Conservation (phyloP, 2,113 vertebrate species). For the Oceanites oceanicus region DNA sequence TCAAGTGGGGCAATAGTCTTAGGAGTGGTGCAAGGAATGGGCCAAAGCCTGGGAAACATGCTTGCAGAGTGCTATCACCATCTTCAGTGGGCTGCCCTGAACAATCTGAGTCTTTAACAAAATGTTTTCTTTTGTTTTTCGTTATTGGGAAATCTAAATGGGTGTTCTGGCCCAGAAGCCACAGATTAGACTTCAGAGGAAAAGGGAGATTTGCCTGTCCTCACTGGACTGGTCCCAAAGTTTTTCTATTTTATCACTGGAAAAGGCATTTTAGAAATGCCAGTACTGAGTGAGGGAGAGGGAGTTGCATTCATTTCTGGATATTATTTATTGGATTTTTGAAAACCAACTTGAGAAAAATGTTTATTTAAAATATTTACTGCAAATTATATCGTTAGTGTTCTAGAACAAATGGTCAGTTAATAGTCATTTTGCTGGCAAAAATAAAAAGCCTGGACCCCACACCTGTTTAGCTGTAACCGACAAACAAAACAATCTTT, state of each 20-base stretch:
- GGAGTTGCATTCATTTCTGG: not conserved
- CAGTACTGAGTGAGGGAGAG: not conserved
- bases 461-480: conserved; percentile 41
- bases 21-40: not conserved
- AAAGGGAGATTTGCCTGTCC: not conserved
- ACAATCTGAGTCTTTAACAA: not conserved
- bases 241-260: conserved; percentile 40
- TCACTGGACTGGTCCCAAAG: not conserved
- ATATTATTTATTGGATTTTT: conserved; percentile 25
- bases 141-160: not conserved
- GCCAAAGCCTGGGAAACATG: not conserved
- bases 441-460: not conserved
- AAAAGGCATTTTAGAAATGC: conserved; percentile 52
- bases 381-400: not conserved
- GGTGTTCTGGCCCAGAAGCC: conserved; percentile 4
- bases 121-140: not conserved
- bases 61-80: not conserved
- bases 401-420: conserved; percentile 40
- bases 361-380: conserved; percentile 31
- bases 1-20: not conserved
- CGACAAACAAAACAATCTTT: conserved; percentile 42
- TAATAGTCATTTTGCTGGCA: conserved; percentile 30
- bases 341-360: conserved; percentile 20
- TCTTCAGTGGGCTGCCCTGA: not conserved
- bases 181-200: not conserved